Conservation (phyloP, 2,888 invertebrate species). For the Cryptocheilus praepositus region DNA sequence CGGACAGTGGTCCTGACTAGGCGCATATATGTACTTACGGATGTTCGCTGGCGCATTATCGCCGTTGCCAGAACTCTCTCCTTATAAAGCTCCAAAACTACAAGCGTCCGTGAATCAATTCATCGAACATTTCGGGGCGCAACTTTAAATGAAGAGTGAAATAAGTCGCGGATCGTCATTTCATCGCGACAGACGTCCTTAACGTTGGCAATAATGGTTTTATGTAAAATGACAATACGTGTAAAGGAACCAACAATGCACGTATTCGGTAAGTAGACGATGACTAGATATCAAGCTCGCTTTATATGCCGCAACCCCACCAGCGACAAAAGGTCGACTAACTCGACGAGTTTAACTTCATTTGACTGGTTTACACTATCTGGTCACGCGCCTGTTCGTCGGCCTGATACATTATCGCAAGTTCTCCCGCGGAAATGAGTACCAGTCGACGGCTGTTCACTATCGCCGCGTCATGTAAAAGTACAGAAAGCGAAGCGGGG, state of each 20-base stretch:
- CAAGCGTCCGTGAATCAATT: constrained; percentile 12
- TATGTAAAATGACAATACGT: too few relatives aligned
- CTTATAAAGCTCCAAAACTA: constrained; percentile 29
- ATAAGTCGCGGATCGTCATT: too few relatives aligned
- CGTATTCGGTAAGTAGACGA: too few relatives aligned
- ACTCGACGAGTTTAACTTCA: constrained; percentile 1
- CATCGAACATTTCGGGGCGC: constrained; percentile 1
- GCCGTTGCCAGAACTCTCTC: constrained; percentile 17
- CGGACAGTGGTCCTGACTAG: constrained; percentile 1
- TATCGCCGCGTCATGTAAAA: too few relatives aligned
- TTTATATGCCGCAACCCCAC: too few relatives aligned
- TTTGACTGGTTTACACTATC: constrained; percentile 26
- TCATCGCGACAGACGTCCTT: too few relatives aligned
- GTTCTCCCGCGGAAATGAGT: neutral
- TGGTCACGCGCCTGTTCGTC: neutral
- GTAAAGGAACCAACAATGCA: too few relatives aligned
- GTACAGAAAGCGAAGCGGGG: too few relatives aligned
- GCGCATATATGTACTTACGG: constrained; percentile 13
- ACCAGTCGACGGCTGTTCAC: too few relatives aligned
- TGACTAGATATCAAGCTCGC: too few relatives aligned
- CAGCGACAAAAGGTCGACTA: too few relatives aligned
- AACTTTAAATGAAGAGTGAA: constrained; percentile 15
- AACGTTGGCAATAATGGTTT: too few relatives aligned
- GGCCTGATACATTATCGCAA: constrained; percentile 1
- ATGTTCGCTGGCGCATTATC: constrained; percentile 23